These are phyloP conservation scores for Drosophila ohnishii DNA, from an alignment of 1,140 invertebrate species.

Conservation along the genomic window DNA sequence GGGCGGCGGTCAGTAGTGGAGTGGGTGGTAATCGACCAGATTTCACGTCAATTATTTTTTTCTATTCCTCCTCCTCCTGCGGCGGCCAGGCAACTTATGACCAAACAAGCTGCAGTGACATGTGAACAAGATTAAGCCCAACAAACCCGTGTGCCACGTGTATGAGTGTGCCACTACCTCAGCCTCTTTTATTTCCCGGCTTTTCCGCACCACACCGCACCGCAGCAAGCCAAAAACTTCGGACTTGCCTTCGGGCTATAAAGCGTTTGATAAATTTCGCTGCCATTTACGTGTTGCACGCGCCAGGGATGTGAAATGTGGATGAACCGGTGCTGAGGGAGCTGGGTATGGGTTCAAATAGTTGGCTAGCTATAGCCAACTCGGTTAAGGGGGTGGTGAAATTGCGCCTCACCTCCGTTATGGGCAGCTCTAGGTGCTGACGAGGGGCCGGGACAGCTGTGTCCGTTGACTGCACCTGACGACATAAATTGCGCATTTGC, in stretches of 20 bases:
- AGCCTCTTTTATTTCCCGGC: slow-evolving; percentile 9
- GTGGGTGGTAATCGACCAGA: slow-evolving; percentile 42
- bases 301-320: slow-evolving; percentile 49
- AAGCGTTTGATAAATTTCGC: slow-evolving; percentile 67
- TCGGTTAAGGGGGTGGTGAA: background rate
- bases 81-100: slow-evolving; percentile 55
- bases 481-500: slow-evolving; percentile 71
- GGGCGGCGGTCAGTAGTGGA: background rate
- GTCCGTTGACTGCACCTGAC: slow-evolving; percentile 48
- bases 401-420: background rate
- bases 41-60: slow-evolving; percentile 74
- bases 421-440: slow-evolving; percentile 6
- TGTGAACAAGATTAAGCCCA: slow-evolving; percentile 53
- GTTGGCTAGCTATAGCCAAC: slow-evolving; percentile 29
- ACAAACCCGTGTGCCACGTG: slow-evolving; percentile 6
- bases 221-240: slow-evolving; percentile 42
- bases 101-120: slow-evolving; percentile 63
- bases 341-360: slow-evolving; percentile 20
- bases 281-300: slow-evolving; percentile 70
- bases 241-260: slow-evolving; percentile 43
- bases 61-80: slow-evolving; percentile 2
- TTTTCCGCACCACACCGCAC: slow-evolving; percentile 14
- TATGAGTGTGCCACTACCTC: background rate
- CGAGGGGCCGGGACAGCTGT: slow-evolving; percentile 33
- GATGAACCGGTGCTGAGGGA: slow-evolving; percentile 25